Base-by-base conservation (phyloP, 2,797 vertebrate genomes). In the Toxotes lorentzi region DNA sequence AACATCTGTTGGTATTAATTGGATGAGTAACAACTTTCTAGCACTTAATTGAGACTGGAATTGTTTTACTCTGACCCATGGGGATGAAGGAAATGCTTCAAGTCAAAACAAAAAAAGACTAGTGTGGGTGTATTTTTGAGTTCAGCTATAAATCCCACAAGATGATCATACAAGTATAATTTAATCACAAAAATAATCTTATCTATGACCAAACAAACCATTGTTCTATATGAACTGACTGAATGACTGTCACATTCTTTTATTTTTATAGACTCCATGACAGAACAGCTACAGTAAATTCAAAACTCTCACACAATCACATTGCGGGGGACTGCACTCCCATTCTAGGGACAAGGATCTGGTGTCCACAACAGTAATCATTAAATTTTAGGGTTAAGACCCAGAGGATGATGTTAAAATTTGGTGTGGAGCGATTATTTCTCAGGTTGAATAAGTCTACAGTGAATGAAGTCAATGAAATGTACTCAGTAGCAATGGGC, bases 71-170 rank as follows among this genome's bases (percentile, higher is more conserved):
- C 21, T 40, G 21, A 65, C 23, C 45, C 30, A 16, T 59, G 9
- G 32, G 34, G 8, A 50, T 12, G n/a, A 61, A 10, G 12, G 2
- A 35, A 3, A 48, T 45, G 50, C 7, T 59, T 54, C 21, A 45
- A 48, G 5, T 38, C 30, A 43, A 63, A 54, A 17, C 16, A 45
- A 45, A 21, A 73, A 27, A 38, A 30, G 27, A 21, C 0, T 7
- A 19, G 43, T 57, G 34, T 58, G 50, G 35, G 21, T 57, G 14
- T 41, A 17, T 57, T 53, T 51, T 38, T 32, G 19, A 43, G 17
- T 76, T 73, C 23, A 51, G n/a, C 10, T 50, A 23, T 27, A 67
- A 73, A 58, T 69, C 48, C 54, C 24, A 68, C 38, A 35, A 56
- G 19, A n/a, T 77, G 23, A 56, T 8, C 7, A 12, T 67, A 30